phyloP scores from a whole-genome alignment of 2,113 vertebrate genomes.

The Osmerus eperlanus region DNA sequence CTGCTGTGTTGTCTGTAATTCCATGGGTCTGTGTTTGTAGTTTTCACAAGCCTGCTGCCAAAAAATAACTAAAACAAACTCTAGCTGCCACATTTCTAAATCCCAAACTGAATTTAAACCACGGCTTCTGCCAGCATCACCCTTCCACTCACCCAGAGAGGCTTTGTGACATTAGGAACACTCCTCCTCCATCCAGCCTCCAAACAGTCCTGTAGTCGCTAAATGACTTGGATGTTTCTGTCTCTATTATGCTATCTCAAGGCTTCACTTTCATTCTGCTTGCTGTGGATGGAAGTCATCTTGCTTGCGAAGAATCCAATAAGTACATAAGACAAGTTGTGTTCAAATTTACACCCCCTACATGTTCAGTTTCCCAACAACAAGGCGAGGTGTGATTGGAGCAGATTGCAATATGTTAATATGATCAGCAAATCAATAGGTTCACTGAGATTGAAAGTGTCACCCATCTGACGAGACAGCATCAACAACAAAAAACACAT shows the following conservation, averaged over 20 bases:
- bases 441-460: slow-evolving; percentile 61
- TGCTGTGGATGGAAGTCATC: slow-evolving; percentile 35
- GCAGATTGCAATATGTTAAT: slow-evolving; percentile 69
- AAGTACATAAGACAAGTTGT: background rate
- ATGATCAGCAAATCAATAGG: slow-evolving; percentile 68
- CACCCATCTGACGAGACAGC: slow-evolving; percentile 23
- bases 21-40: slow-evolving; percentile 50
- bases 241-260: slow-evolving; percentile 35
- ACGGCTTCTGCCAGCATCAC: slow-evolving; percentile 20
- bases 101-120: slow-evolving; percentile 49
- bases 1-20: slow-evolving; percentile 55
- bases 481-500: background rate
- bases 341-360: slow-evolving; percentile 24
- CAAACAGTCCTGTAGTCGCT: background rate
- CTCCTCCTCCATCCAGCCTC: background rate
- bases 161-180: too few relatives aligned
- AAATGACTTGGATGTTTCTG: background rate
- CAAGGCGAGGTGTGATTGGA: slow-evolving; percentile 55
- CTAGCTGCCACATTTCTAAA: slow-evolving; percentile 35
- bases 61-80: slow-evolving; percentile 10
- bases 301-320: slow-evolving; percentile 17
- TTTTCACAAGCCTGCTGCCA: slow-evolving; percentile 27
- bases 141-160: too few relatives aligned
- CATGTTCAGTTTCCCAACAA: slow-evolving; percentile 32
- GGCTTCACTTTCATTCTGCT: slow-evolving; percentile 26